Evolutionary conservation across 2,113 vertebrate genomes (phyloP).

Genomic region (Machaerirhynchus nigripectus): DNA sequence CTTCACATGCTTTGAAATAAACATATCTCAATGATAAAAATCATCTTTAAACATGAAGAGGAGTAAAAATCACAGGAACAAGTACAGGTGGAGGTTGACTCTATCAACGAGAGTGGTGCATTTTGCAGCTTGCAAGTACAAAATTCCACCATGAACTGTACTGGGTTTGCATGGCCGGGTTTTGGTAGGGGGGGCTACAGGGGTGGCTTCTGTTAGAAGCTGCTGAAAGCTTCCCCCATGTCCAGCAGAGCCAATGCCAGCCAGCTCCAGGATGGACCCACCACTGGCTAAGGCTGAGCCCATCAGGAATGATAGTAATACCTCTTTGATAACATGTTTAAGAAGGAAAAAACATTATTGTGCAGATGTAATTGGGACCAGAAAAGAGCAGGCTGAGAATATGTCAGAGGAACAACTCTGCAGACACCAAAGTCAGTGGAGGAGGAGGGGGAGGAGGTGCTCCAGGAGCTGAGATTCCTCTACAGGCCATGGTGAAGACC

Average conservation of each 20-base stretch:
- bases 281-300: neutral
- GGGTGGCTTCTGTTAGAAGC: neutral
- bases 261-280: neutral
- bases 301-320: neutral
- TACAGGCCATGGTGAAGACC: neutral
- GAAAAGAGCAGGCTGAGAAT: neutral
- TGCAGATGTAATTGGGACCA: neutral
- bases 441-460: neutral
- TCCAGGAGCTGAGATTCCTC: neutral
- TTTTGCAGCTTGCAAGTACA: neutral
- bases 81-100: neutral
- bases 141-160: neutral
- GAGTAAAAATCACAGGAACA: neutral
- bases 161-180: neutral
- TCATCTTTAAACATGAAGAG: neutral
- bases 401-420: neutral
- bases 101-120: fast-evolving
- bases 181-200: neutral
- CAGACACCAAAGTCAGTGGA: neutral
- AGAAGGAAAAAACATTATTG: neutral
- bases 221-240: neutral
- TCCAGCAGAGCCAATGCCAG: neutral
- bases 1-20: conserved; percentile 9
- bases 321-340: neutral
- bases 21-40: neutral